A percentile compares a stretch with the other conserved stretches of the same genome.
These are phyloP conservation scores for Sinhomidia bicolor DNA, from an alignment of 2,888 invertebrate genomes.

Conservation along the genomic window DNA sequence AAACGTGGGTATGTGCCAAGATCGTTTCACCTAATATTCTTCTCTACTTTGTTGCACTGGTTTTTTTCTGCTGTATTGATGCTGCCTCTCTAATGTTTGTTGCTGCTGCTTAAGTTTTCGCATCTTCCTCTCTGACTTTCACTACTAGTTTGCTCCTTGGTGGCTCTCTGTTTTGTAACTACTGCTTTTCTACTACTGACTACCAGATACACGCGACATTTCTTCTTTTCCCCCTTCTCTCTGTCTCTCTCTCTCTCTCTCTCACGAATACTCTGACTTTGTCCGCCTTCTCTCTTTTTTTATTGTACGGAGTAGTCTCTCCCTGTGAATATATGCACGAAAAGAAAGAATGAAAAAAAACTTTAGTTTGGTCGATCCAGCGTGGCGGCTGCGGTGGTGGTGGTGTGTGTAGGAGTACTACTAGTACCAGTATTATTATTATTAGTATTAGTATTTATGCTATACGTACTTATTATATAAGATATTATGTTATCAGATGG, in stretches of 20 bases:
- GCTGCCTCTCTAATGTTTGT: too few relatives aligned
- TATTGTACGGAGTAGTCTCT: conserved; percentile 15
- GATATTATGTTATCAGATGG: not conserved
- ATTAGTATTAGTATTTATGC: too few relatives aligned
- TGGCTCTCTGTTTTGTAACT: not conserved
- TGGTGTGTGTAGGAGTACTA: conserved; percentile 7
- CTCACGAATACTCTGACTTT: not conserved
- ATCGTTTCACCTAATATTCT: conserved; percentile 68
- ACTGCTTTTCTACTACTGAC: not conserved
- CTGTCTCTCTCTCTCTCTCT: not conserved
- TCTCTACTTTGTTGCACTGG: conserved; percentile 61
- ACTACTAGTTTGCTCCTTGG: conserved; percentile 21
- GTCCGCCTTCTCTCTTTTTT: conserved; percentile 12
- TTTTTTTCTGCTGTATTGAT: conserved; percentile 14
- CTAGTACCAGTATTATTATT: not conserved
- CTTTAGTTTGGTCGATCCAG: too few relatives aligned
- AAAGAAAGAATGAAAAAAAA: too few relatives aligned
- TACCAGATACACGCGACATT: conserved; percentile 5
- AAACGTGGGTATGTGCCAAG: conserved; percentile 69
- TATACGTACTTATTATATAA: not conserved
- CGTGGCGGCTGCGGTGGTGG: not conserved
- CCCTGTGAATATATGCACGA: conserved; percentile 42
- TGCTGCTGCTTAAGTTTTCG: conserved; percentile 26
- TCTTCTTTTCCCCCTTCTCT: too few relatives aligned
- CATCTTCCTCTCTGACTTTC: conserved; percentile 37